A percentile compares a stretch with the other conserved stretches of the same genome.
phyloP scores from a whole-genome alignment of 2,888 invertebrate genomes.

The Brachyptera risi region DNA sequence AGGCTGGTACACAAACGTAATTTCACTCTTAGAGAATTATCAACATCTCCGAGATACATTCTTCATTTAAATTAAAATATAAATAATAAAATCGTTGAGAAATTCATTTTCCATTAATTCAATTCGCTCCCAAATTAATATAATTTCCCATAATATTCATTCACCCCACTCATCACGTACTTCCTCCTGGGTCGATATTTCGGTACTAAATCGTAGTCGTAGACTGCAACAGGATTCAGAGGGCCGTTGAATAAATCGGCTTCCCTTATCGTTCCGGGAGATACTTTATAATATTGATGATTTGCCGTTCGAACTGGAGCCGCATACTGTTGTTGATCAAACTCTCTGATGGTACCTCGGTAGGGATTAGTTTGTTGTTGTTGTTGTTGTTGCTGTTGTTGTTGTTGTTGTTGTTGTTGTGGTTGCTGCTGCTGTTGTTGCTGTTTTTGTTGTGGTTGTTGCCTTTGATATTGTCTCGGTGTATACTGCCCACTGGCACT shows the following conservation, averaged over 20 bases:
- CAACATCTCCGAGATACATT: too few species aligned
- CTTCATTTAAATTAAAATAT: too few species aligned
- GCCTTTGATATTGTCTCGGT: neutral
- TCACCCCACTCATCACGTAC: neutral
- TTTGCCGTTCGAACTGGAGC: neutral
- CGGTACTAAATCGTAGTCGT: constrained; percentile 6
- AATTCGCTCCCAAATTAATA: too few species aligned
- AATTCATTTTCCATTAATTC: too few species aligned
- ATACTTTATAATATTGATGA: neutral
- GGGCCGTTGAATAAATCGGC: neutral
- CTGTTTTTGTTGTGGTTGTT: too few species aligned
- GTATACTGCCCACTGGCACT: neutral
- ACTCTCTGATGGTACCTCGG: neutral
- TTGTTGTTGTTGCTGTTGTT: neutral
- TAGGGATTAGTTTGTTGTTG: neutral
- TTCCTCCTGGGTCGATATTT: constrained; percentile 14
- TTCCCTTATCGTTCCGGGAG: too few species aligned
- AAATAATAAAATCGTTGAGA: too few species aligned
- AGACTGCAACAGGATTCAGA: neutral
- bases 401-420: neutral
- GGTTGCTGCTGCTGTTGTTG: neutral
- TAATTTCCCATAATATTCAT: constrained; percentile 3
- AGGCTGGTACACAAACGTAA: too few species aligned
- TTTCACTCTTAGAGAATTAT: too few species aligned
- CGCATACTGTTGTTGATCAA: neutral